Evolutionary conservation across 2,113 vertebrate genomes (phyloP).

Genomic region (Podiceps cristatus): DNA sequence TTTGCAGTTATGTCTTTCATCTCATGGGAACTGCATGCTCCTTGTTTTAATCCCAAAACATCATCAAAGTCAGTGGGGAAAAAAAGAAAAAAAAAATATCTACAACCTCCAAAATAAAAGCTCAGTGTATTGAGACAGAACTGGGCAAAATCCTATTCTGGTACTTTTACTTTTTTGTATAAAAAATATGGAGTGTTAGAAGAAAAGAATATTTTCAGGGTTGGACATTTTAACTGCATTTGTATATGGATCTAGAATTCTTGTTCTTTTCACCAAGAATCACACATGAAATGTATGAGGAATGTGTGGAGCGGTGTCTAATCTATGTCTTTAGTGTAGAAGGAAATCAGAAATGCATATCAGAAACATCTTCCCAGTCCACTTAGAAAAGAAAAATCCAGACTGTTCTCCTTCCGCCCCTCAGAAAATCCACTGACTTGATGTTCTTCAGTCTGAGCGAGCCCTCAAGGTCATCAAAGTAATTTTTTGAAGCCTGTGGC

Average conservation of each 20-base stretch:
- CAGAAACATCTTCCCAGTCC: not conserved
- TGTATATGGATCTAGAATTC: not conserved
- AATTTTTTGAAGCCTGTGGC: constrained; percentile 19
- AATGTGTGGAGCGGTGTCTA: not conserved
- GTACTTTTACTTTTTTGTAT: not conserved
- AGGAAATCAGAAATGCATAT: constrained; percentile 4
- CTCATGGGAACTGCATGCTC: constrained; percentile 49
- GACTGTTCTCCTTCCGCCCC: not conserved
- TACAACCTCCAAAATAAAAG: constrained; percentile 39
- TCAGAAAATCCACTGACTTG: not conserved
- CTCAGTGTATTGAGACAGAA: not conserved
- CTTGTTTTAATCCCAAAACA: constrained; percentile 55
- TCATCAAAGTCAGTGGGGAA: constrained; percentile 29
- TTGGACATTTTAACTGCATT: not conserved
- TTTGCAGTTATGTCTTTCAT: constrained; percentile 54
- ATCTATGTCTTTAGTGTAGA: not conserved
- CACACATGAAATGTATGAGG: not conserved
- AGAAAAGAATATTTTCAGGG: not conserved
- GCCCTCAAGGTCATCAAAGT: constrained; percentile 63
- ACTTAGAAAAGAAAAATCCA: constrained; percentile 15
- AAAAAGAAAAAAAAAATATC: not conserved
- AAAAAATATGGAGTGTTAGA: not conserved
- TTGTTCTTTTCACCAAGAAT: not conserved
- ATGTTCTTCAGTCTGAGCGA: not conserved
- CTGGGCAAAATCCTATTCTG: not conserved